Base-by-base conservation (phyloP, 1,140 invertebrate species). In the Atta cephalotes region DNA sequence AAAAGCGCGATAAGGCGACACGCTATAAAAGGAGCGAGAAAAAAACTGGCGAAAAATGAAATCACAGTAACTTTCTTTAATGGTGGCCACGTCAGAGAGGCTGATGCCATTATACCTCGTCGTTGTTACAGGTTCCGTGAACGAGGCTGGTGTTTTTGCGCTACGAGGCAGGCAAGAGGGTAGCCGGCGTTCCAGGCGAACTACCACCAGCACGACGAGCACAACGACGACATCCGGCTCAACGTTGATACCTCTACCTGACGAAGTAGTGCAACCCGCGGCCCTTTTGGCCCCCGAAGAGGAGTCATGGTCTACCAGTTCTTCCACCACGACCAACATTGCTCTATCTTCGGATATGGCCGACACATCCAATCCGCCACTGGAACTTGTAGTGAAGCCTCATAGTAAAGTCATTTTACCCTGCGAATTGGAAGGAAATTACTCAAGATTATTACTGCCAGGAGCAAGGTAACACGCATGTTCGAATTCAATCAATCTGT, bases 391-490 rank as follows among this genome's bases (percentile, higher is more conserved):
- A 87, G 94, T 94, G 76, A 94, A 95, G 85, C 94, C 94, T 74
- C 94, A 93, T 80, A 93, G 88, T 85, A 94, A 95, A 92, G 92
- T 95, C 91, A 89, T 95, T 76, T 88, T 95, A 60, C 94, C 94
- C 35, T 95, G 95, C 88, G 94, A 95, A 72, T 92, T 95, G 39
- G 94, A 95, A 82, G 94, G 92, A 79, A 95, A 95, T 92, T 93
- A 94, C 84, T 93, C 95, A 31, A 93, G 91, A 85, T 92, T 94
- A 56, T 88, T 95, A 45, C 90, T 93, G 53, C 92, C 94, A 51
- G 90, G 89, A 51, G 87, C 93, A 10, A 95, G 94, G 94, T 95
- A 92, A 90, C 35, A 3, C 3, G 3, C 68, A 3, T 31, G 12
- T 2, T 0, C 18, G 18, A 3, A 14, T 21, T 35, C 45, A 35